phyloP scores from a whole-genome alignment of 2,797 vertebrate genomes.

The Syngnathus acus region DNA sequence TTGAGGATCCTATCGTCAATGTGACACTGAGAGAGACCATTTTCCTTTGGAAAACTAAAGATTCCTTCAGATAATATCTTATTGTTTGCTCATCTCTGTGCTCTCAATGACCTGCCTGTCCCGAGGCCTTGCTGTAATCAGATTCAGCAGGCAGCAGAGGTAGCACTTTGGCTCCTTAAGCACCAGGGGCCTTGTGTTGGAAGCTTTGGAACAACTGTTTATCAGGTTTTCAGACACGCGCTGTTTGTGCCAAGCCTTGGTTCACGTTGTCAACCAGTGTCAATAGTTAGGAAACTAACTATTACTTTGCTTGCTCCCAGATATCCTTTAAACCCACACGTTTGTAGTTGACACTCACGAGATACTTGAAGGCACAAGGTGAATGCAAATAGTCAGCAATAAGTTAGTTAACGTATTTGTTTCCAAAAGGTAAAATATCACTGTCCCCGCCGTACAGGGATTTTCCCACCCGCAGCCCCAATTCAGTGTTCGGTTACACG shows the following conservation, averaged over 20 bases:
- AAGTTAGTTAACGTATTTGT: slow-evolving; percentile 21
- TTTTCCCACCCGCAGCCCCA: slow-evolving; percentile 49
- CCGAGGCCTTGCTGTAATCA: slow-evolving; percentile 71
- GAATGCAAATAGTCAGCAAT: slow-evolving; percentile 23
- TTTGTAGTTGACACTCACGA: slow-evolving; percentile 20
- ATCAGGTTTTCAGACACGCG: slow-evolving; percentile 61
- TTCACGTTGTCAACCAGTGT: slow-evolving; percentile 43
- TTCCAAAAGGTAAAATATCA: slow-evolving; percentile 29
- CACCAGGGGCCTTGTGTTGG: slow-evolving; percentile 60
- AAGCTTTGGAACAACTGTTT: slow-evolving; percentile 63
- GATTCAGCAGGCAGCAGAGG: slow-evolving; percentile 68
- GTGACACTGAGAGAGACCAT: slow-evolving; percentile 79
- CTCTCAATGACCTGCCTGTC: slow-evolving; percentile 80
- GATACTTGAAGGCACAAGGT: slow-evolving; percentile 5
- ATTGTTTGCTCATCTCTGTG: slow-evolving; percentile 78
- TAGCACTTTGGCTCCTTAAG: slow-evolving; percentile 64
- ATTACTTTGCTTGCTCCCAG: slow-evolving; percentile 36
- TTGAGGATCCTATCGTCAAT: slow-evolving; percentile 79
- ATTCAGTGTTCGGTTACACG: slow-evolving; percentile 68
- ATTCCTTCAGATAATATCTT: slow-evolving; percentile 82
- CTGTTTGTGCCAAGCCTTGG: slow-evolving; percentile 53
- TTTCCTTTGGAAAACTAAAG: slow-evolving; percentile 81
- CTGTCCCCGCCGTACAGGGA: slow-evolving; percentile 38
- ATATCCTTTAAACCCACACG: slow-evolving; percentile 21
- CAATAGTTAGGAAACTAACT: slow-evolving; percentile 38